A percentile compares a stretch with the other conserved stretches of the same genome.
These are phyloP conservation scores for Ammodytes dubius DNA, from an alignment of 2,113 vertebrate genomes.

Conservation along the genomic window DNA sequence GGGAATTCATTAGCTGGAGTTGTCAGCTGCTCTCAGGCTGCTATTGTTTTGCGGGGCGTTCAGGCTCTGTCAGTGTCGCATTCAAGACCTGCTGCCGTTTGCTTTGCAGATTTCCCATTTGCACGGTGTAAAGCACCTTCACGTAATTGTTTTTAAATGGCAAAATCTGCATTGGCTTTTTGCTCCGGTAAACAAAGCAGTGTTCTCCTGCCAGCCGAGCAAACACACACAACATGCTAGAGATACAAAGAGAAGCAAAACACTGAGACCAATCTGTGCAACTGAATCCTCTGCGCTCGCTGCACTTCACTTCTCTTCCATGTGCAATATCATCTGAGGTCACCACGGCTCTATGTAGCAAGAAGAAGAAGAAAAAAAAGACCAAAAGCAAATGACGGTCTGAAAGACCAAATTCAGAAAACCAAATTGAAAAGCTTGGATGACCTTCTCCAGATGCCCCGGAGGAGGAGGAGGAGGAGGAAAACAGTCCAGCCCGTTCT, in stretches of 20 bases:
- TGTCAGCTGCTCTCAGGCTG: slow-evolving; percentile 48
- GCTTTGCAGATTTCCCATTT: slow-evolving; percentile 74
- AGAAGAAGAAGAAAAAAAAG: slow-evolving; percentile 47
- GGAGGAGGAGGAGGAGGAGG: slow-evolving; percentile 25
- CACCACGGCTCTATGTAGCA: slow-evolving; percentile 23
- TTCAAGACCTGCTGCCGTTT: slow-evolving; percentile 76
- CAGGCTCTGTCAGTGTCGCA: slow-evolving; percentile 62
- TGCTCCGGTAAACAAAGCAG: slow-evolving; percentile 55
- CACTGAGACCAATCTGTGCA: slow-evolving; percentile 60
- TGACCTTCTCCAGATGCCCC: slow-evolving; percentile 58
- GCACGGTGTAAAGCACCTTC: slow-evolving; percentile 54
- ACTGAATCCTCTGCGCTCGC: slow-evolving; percentile 49
- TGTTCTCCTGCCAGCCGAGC: slow-evolving; percentile 19
- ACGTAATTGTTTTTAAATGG: slow-evolving; percentile 66
- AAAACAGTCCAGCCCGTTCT: slow-evolving; percentile 41
- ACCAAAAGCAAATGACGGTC: slow-evolving; percentile 59
- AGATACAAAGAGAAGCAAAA: slow-evolving; percentile 62
- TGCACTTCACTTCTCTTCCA: slow-evolving; percentile 53
- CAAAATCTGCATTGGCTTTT: slow-evolving; percentile 75
- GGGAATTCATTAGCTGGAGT: slow-evolving; percentile 64
- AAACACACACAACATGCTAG: slow-evolving; percentile 42
- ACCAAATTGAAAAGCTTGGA: slow-evolving; percentile 64
- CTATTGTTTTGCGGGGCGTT: slow-evolving; percentile 54
- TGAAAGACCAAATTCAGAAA: slow-evolving; percentile 53
- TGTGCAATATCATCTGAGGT: slow-evolving; percentile 62